Evolutionary conservation across 2,797 vertebrate species (phyloP), one percentile per base, ranked within the genome.

Genomic region (Falco berigora): DNA sequence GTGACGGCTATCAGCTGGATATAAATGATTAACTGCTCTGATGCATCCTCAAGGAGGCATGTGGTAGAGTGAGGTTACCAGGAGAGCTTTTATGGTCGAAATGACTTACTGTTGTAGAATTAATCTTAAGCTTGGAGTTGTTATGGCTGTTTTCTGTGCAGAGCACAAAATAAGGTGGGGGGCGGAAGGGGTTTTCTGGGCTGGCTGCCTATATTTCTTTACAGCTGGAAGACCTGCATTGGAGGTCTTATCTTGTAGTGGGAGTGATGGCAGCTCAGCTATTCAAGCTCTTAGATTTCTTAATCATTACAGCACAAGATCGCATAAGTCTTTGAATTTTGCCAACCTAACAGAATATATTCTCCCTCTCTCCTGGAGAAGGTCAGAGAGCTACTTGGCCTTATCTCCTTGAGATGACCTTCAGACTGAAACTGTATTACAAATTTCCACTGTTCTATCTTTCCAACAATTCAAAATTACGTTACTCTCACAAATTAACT

Each of bases 401-500:
- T 97, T 86, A 80, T 86, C 62, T 97, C 96, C 96, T 98, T 98
- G 86, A 83, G 80, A 83, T 94, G 93, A 95, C 96, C 95, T 97
- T 97, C 92, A 94, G 73, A 89, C 84, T 93, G 82, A 85, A 91
- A 79, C n/a, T 52, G 25, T 82, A 64, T 94, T 85, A 90, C 62
- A 76, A 84, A 76, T 72, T 94, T 86, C 88, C 61, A 89, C 63
- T 91, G 81, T 95, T 97, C 96, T 61, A 95, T 97, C 90, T 95
- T 95, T 94, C 95, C 90, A 97, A 97, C 96, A 96, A 96, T 97
- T 98, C 97, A 97, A 92, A 98, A 97, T 74, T 92, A 88, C n/a
- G 96, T 97, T 98, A 96, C 89, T 97, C 94, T 97, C 92, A 88
- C 95, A 98, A 98, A 98, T 98, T 97, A 98, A 97, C 98, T 92